These are phyloP conservation scores for Eulithis testata DNA, from an alignment of 2,888 invertebrate species.

Conservation along the genomic window DNA sequence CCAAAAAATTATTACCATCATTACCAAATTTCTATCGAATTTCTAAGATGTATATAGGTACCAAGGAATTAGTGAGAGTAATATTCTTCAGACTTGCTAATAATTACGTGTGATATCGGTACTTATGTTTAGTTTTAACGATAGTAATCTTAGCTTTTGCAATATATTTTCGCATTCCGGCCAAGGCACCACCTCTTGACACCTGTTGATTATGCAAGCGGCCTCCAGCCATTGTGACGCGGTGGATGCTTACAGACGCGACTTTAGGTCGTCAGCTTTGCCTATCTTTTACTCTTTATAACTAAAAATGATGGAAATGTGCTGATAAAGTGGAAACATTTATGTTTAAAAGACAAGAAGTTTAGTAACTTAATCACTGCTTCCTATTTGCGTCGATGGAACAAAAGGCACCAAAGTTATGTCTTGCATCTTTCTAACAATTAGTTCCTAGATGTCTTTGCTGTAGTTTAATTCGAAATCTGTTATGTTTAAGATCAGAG, in stretches of 20 bases:
- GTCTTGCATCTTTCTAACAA: constrained; percentile 6
- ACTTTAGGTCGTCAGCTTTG: constrained; percentile 7
- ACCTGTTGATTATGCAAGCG: constrained; percentile 40
- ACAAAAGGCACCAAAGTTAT: constrained; percentile 13
- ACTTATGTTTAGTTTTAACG: constrained; percentile 9
- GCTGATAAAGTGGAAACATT: neutral
- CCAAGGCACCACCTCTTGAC: constrained; percentile 39
- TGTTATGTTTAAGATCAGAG: constrained; percentile 32
- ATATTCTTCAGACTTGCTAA: neutral
- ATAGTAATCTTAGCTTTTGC: constrained; percentile 19
- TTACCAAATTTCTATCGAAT: no score
- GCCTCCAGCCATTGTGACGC: constrained; percentile 25
- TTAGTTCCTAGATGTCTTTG: neutral
- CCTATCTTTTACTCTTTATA: neutral
- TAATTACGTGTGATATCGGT: neutral
- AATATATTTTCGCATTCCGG: constrained; percentile 31
- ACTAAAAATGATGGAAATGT: neutral
- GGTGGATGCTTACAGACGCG: constrained; percentile 16
- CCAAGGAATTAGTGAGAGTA: neutral
- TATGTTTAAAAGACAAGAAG: neutral
- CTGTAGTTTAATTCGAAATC: neutral
- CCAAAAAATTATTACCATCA: no score
- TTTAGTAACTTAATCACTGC: no score
- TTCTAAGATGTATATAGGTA: neutral
- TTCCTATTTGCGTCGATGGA: neutral